phyloP scores from a whole-genome alignment of 1,140 invertebrate species.

The Drosophila santomea region DNA sequence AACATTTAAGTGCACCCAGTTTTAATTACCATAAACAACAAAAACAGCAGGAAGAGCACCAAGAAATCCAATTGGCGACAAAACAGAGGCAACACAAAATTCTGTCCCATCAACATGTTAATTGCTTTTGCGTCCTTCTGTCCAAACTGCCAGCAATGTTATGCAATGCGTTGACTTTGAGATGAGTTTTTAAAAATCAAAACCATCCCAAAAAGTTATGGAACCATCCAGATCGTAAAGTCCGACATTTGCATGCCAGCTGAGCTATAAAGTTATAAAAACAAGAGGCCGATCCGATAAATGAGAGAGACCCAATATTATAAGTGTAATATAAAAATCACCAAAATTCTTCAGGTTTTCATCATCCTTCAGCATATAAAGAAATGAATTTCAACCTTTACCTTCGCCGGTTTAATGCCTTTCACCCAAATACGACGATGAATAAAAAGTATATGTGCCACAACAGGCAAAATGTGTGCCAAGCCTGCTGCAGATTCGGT shows the following conservation, averaged over 20 bases:
- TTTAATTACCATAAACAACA: conserved; percentile 77
- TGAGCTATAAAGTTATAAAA: conserved; percentile 44
- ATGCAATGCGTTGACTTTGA: conserved; percentile 50
- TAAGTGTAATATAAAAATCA: conserved; percentile 14
- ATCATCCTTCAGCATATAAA: conserved; percentile 25
- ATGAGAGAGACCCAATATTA: conserved; percentile 35
- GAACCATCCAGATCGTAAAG: conserved; percentile 31
- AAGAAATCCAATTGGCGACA: conserved; percentile 59
- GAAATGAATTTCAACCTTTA: conserved; percentile 40
- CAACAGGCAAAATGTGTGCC: conserved; percentile 55
- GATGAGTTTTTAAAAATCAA: conserved; percentile 29
- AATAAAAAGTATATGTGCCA: conserved; percentile 34
- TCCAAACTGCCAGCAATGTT: conserved; percentile 29
- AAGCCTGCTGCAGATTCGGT: conserved; percentile 38
- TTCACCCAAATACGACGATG: conserved; percentile 49
- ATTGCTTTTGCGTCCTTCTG: conserved; percentile 67
- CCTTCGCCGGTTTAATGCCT: conserved; percentile 55
- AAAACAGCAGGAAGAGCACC: conserved; percentile 23
- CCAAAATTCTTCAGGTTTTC: conserved; percentile 15
- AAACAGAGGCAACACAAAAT: conserved; percentile 48
- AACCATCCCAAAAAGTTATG: conserved; percentile 40
- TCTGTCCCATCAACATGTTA: conserved; percentile 70
- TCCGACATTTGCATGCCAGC: conserved; percentile 30
- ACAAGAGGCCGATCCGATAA: background rate
- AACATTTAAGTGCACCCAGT: conserved; percentile 77